Evolutionary conservation across 2,797 vertebrate species (phyloP), one percentile per base, ranked within the genome.

Genomic region (Epinephelus malabaricus): DNA sequence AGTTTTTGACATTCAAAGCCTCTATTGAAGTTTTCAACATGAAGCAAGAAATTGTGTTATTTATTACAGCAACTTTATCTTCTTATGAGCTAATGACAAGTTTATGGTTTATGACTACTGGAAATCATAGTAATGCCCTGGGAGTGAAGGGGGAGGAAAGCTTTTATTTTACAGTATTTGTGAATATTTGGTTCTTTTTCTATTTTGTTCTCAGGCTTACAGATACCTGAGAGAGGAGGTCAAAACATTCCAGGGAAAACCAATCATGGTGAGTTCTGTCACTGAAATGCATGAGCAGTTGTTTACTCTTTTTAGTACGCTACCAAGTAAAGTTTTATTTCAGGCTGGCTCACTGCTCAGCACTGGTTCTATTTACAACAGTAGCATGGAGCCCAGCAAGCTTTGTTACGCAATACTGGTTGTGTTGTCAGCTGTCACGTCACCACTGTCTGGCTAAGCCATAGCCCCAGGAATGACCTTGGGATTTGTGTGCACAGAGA

Each of bases 211-310:
- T 17, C 89, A 99, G 98, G 98, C 98, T 2, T 98, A 98, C 92
- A 97, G 91, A 95, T 99, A 99, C 84, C 93, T 99, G 87, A 95
- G 98, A 93, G 98, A 99, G 94, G 98, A 99, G 96, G 98, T 99
- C 80, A 99, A 99, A 96, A 96, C 94, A 61, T 99, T 99, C 96
- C 98, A 98, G 95, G 98, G 97, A 94, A 99, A 98, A 95, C 98
- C 98, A 90, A 97, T 99, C 78, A 99, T 99, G 98, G 98, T 98
- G 92, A 97, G 96, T 94, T 49, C 17, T 53, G 25, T 51, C 53
- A 43, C 11, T 51, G 8, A 40, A 53, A 21, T 51, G 6, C 19
- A 47, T 38, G 11, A 25, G 38, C 17, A 23, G 0, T 55, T 14
- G n/a, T 53, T 23, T 0, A 38, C 45, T 64, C 46, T 34, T 15